Base-by-base conservation (phyloP, 2,888 invertebrate species). In the Chaetoderma sp. region DNA sequence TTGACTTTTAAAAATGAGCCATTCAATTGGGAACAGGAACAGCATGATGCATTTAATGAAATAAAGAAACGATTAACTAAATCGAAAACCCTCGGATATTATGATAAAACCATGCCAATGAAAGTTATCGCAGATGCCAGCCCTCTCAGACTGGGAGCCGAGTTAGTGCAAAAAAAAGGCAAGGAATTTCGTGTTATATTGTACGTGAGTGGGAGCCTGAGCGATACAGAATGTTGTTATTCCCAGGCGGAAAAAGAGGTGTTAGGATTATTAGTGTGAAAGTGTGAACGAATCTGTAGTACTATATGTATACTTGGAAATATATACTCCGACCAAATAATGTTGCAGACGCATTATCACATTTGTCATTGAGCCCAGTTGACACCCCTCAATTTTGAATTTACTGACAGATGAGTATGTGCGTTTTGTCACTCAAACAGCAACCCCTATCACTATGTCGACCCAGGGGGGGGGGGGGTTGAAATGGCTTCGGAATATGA, bases 161-260 rank as follows among this genome's bases (percentile, higher is more conserved):
- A 68, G 28, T 56, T 71, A 1, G 56, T 67, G 13, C 68, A 73
- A 49, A 30, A 65, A 28, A 66, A 70, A 28, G 47, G 47, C 21
- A 65, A 56, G 21, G 63, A 63, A 23, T 60, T 18, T 16, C 27
- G 67, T 3, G 63, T 67, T 4, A 61, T 73, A 16, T 39, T 55
- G 28, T 73, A 68, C 30, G 70, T 70, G n/a, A 66, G 66, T 23
- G 30, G 54, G 8, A 60, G 58, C 13, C 57, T 70, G 54, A 58
- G 36, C 1, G 66, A 66, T 49, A 36, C 62, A n/a, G 71, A 73
- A 36, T 49, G 50, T n/a, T 28, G 65, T 27, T 71, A 68, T 25
- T 72, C 67, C 10, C 70, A 72, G 49, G 68, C 70, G 1, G 74
- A 74, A 30, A 62, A 59, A 54, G 72, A 70, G 23, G 72, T 67